Evolutionary conservation across 92 coral and sea anemone genomes (phyloP).

Genomic region (Montipora capitata): DNA sequence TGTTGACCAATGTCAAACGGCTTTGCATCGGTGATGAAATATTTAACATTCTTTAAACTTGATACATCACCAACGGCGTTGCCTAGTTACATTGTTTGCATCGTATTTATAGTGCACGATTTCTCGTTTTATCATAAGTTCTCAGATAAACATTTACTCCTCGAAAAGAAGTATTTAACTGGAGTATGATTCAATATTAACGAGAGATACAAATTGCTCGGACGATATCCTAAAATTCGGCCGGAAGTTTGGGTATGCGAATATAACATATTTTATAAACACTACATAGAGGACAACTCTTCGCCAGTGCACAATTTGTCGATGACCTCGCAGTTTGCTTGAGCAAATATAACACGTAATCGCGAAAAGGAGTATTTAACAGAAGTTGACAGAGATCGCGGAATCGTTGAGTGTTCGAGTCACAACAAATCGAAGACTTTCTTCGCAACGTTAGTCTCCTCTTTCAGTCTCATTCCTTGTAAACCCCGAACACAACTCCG

Average conservation of each 20-base stretch:
- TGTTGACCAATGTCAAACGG: neutral
- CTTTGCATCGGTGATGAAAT: neutral
- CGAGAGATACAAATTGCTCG: neutral
- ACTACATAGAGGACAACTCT: neutral
- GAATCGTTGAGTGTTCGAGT: too few species aligned
- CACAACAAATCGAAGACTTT: neutral
- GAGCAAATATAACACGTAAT: neutral
- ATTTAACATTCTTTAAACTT: neutral
- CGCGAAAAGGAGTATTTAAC: too few species aligned
- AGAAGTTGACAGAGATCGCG: too few species aligned
- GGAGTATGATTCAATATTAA: neutral
- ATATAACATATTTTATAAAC: neutral
- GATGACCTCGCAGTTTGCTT: neutral
- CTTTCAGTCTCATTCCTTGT: slow-evolving; percentile 65
- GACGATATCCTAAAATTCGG: neutral
- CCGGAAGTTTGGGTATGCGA: slow-evolving; percentile 2
- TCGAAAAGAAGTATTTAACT: neutral
- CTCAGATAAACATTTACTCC: neutral
- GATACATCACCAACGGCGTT: too few species aligned
- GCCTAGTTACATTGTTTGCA: too few species aligned
- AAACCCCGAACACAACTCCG: slow-evolving; percentile 91
- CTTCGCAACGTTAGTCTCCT: too few species aligned
- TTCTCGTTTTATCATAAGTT: too few species aligned
- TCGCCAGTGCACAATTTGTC: neutral
- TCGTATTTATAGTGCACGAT: too few species aligned